A percentile compares a stretch with the other conserved stretches of the same genome.
Conservation (phyloP, 37 sponge, comb jelly and placozoan species). For the Hormiphora californensis region DNA sequence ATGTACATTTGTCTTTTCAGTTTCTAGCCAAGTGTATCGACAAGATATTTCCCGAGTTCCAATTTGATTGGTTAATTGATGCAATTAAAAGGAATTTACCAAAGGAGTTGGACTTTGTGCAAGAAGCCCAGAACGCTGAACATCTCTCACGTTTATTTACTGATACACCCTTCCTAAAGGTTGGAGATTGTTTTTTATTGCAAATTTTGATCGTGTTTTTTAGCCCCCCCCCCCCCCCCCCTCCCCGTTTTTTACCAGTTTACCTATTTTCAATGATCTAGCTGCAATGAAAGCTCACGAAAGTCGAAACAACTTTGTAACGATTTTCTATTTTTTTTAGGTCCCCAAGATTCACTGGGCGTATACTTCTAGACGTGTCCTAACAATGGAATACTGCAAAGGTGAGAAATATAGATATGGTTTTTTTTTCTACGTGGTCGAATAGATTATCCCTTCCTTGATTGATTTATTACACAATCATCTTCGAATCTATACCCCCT, state of each 20-base stretch:
- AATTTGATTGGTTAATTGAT: constrained; percentile 78
- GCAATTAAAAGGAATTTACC: constrained; percentile 78
- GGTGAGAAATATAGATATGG: too few relatives aligned
- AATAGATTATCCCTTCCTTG: too few relatives aligned
- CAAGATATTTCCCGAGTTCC: constrained; percentile 73
- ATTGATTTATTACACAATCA: too few relatives aligned
- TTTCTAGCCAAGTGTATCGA: constrained; percentile 70
- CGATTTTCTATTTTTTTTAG: constrained; percentile 8
- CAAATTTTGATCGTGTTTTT: too few relatives aligned
- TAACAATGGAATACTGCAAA: constrained; percentile 83
- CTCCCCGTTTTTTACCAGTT: too few relatives aligned
- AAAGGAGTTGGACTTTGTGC: constrained; percentile 73
- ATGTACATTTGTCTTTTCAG: too few relatives aligned
- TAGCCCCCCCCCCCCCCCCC: too few relatives aligned
- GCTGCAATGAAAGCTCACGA: neutral
- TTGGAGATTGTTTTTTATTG: neutral
- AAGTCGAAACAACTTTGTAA: neutral
- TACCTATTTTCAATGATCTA: neutral
- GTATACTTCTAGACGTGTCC: constrained; percentile 69
- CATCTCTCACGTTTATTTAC: constrained; percentile 64
- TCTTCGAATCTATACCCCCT: too few relatives aligned
- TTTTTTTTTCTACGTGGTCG: too few relatives aligned
- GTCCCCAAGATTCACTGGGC: constrained; percentile 78
- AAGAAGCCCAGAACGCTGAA: constrained; percentile 81
- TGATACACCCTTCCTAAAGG: constrained; percentile 70